These are phyloP conservation scores for Oreotrochilus melanogaster DNA, from an alignment of 2,113 vertebrate genomes.

Conservation along the genomic window DNA sequence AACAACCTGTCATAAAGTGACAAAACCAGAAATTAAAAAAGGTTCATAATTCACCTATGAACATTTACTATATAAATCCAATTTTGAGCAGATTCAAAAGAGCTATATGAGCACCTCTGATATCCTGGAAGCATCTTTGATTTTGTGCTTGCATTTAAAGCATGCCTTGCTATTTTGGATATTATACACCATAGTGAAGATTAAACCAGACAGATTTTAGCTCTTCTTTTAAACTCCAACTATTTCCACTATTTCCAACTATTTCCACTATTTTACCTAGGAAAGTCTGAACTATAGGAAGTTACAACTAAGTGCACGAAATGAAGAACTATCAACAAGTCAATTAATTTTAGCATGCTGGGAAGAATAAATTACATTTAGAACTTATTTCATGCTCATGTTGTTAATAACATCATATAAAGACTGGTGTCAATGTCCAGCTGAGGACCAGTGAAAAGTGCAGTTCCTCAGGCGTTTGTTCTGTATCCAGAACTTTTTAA, in stretches of 20 bases:
- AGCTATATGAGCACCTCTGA: background rate
- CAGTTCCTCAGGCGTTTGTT: no score
- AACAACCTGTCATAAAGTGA: background rate
- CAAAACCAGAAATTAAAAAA: slow-evolving; percentile 13
- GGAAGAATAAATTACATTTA: background rate
- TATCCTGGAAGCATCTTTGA: background rate
- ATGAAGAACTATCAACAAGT: slow-evolving; percentile 44
- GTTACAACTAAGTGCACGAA: slow-evolving; percentile 11
- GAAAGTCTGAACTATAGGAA: background rate
- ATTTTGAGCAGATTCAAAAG: background rate
- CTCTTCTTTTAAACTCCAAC: background rate
- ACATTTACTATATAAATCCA: slow-evolving; percentile 1
- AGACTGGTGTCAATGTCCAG: background rate
- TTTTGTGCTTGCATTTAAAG: slow-evolving; percentile 29
- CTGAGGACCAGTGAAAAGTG: no score
- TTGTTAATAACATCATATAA: background rate
- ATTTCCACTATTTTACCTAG: background rate
- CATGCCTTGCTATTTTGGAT: background rate
- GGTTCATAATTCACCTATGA: background rate
- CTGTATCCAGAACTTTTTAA: no score
- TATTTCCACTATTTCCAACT: background rate
- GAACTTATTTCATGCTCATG: background rate
- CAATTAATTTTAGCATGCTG: slow-evolving; percentile 25
- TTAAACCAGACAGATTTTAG: slow-evolving; percentile 15
- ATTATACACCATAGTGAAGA: slow-evolving; percentile 29